Base-by-base conservation (phyloP, 2,113 vertebrate genomes). In the Clarias batrachus region DNA sequence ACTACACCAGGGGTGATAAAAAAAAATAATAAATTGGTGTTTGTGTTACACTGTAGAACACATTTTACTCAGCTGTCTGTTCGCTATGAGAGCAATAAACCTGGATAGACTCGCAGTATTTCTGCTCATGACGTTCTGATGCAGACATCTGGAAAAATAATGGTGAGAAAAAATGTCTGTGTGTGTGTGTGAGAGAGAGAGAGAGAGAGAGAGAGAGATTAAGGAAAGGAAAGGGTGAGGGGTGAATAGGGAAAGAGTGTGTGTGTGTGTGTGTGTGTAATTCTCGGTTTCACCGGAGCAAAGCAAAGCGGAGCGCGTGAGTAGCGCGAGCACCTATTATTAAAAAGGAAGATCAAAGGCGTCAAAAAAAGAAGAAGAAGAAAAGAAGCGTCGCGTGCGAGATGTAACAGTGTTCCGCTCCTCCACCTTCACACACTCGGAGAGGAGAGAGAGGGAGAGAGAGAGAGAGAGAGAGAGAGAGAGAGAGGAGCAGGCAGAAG, bases 301-400 rank as follows among this genome's bases (percentile, higher is more conserved):
- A 23, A 37, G 57, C n/a, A 33, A 23, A 37, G 57, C n/a, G 17
- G 56, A 59, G n/a, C 52, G 77, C 27, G 57, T 37, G 78, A 80
- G 57, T 19, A 80, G 57, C 57, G 17, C 56, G 78, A 27, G 56
- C 57, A 80, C 78, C 78, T 80, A 60, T 80, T 60, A 80, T 80
- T 60, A 60, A 80, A 33, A 80, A 80, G 77, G 60, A 80, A 80
- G 78, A 80, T 80, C 78, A 80, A 80, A 80, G 78, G 30, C 56
- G 57, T 79, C 2, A 27, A 56, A 77, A 14, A 27, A 37, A 37
- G 30, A 33, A 33, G 30, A 33, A 33, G 30, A n/a, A 12, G 12
- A 13, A 30, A 37, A 21, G 21, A 59, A 0, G 1, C 27, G 56
- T 37, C 30, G 78, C 78, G 78, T 37, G 57, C 11, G 57, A 60